Evolutionary conservation across 1,140 invertebrate genomes (phyloP).

Genomic region (Drusus annulatus): DNA sequence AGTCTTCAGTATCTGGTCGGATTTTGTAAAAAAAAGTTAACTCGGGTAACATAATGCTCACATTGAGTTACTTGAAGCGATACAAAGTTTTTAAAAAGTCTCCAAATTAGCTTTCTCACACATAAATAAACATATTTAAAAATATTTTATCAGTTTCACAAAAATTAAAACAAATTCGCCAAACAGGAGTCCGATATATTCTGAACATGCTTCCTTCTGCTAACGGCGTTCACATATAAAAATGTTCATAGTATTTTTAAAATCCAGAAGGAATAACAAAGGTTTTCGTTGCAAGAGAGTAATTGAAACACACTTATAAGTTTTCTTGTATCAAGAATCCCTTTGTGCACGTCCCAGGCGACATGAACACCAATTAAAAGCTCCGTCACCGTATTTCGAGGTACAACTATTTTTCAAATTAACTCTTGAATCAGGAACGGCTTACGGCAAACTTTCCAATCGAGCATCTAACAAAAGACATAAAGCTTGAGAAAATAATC

Average conservation of each 20-base stretch:
- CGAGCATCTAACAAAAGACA: neutral
- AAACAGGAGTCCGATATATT: neutral
- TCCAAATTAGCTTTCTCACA: no score
- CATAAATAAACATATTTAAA: no score
- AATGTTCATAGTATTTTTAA: neutral
- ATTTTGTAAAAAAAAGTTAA: no score
- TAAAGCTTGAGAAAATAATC: neutral
- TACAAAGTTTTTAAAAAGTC: no score
- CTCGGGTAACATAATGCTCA: no score
- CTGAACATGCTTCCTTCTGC: neutral
- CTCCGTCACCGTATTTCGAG: neutral
- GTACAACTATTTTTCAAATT: constrained; percentile 1
- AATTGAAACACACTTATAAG: constrained; percentile 37
- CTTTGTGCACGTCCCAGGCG: constrained; percentile 1
- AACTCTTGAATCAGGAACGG: neutral
- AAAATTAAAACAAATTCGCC: no score
- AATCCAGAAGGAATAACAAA: neutral
- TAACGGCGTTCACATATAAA: neutral
- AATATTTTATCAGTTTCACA: no score
- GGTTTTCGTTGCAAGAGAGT: neutral
- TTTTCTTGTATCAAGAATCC: neutral
- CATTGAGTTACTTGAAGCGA: no score
- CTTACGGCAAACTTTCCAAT: neutral
- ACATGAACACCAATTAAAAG: constrained; percentile 22
- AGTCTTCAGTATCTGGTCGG: no score